Percentiles rank a stretch among this genome's conserved stretches.
Conservation (phyloP, 2,797 vertebrate species). For the Semaprochilodus insignis region DNA sequence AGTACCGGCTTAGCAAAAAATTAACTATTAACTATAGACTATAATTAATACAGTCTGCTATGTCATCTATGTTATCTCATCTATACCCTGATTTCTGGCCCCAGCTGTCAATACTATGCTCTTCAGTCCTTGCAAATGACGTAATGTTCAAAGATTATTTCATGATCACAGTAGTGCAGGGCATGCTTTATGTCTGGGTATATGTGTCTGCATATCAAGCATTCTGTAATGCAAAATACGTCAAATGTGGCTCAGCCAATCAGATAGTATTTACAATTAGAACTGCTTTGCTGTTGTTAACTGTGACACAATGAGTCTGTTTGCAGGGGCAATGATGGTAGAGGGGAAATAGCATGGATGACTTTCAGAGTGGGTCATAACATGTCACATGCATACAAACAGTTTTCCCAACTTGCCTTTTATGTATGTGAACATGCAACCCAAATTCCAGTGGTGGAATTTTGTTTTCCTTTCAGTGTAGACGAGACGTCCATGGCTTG, state of each 20-base stretch:
- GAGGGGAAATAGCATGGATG: background rate
- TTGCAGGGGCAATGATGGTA: background rate
- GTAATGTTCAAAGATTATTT: too few relatives aligned
- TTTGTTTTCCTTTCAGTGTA: background rate
- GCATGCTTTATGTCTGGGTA: background rate
- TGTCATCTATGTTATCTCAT: too few relatives aligned
- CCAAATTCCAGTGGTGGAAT: slow-evolving; percentile 12
- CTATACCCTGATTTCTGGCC: background rate
- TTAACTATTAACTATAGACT: too few relatives aligned
- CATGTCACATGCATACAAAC: background rate
- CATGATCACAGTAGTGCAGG: background rate
- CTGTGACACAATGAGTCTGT: slow-evolving; percentile 15
- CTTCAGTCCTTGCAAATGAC: too few relatives aligned
- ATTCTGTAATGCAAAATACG: too few relatives aligned
- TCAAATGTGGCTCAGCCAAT: too few relatives aligned
- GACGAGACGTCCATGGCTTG: background rate
- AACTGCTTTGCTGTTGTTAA: background rate
- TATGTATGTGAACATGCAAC: background rate
- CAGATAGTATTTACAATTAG: too few relatives aligned
- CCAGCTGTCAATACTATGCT: background rate
- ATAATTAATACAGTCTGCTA: too few relatives aligned
- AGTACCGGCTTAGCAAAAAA: too few relatives aligned
- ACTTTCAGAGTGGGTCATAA: background rate
- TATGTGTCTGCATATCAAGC: background rate
- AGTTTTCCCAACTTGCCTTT: background rate